Evolutionary conservation across 1,140 invertebrate species (phyloP).

Genomic region (Chionoecetes opilio): DNA sequence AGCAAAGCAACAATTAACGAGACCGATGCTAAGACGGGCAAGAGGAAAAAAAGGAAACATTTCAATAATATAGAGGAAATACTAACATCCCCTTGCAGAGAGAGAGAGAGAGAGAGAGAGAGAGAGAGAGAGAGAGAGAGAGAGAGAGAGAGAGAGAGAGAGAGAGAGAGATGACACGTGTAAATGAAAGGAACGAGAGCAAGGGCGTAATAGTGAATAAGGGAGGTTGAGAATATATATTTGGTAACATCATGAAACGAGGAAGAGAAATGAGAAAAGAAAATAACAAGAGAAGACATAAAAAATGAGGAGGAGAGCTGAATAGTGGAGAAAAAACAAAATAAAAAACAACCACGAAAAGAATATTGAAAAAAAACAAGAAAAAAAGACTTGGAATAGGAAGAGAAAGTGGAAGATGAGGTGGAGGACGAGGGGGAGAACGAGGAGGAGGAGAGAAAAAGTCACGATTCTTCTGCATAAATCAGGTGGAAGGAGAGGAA

Average conservation of each 20-base stretch:
- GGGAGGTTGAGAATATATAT: too few relatives aligned
- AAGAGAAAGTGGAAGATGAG: not conserved
- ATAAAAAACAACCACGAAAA: not conserved
- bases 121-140: too few relatives aligned
- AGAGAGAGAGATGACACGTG: too few relatives aligned
- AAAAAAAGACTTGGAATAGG: not conserved
- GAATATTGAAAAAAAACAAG: not conserved
- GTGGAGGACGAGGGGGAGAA: not conserved
- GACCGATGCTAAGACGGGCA: not conserved
- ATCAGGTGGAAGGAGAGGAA: slow-evolving; percentile 10
- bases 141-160: too few relatives aligned
- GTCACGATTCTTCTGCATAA: not conserved
- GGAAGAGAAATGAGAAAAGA: too few relatives aligned
- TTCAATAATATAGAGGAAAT: not conserved
- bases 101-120: too few relatives aligned
- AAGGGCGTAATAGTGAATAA: too few relatives aligned
- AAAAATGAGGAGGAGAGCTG: not conserved
- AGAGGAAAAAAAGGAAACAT: not conserved
- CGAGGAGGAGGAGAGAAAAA: too few relatives aligned
- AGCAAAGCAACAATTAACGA: not conserved
- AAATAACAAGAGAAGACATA: not conserved
- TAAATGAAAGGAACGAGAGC: too few relatives aligned
- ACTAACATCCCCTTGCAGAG: not conserved
- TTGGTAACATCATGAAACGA: too few relatives aligned
- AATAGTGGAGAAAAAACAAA: too few relatives aligned